Percentiles rank a stretch among this genome's conserved stretches.
Conservation (phyloP, 2,113 vertebrate genomes). For the Myotis lucifugus region DNA sequence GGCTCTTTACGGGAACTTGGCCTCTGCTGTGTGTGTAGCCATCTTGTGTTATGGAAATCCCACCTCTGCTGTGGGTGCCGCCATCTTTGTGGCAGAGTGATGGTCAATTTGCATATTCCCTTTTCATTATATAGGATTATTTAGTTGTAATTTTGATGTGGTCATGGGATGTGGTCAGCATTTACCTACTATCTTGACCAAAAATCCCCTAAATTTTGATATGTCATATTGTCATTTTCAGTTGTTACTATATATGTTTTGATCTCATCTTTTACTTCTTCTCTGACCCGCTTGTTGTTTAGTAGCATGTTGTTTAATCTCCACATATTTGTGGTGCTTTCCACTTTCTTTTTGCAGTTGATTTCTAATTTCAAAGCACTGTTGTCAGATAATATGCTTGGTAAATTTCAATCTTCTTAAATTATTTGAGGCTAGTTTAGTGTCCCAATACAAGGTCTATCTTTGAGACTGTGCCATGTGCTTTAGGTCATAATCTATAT, state of each 20-base stretch:
- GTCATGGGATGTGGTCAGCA: not conserved
- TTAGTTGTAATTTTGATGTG: not conserved
- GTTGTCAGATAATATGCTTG: not conserved
- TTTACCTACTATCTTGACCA: not conserved
- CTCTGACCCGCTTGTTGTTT: not conserved
- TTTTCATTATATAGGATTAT: not conserved
- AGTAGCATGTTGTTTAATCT: not conserved
- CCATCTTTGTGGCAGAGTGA: too few relatives aligned
- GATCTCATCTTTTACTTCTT: not conserved
- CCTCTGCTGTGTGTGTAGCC: too few relatives aligned
- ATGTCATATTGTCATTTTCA: not conserved
- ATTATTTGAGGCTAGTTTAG: not conserved
- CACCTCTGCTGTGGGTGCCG: too few relatives aligned
- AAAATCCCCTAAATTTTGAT: not conserved
- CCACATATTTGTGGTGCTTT: not conserved
- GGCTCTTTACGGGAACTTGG: too few relatives aligned
- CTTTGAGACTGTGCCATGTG: not conserved
- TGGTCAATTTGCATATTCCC: too few relatives aligned
- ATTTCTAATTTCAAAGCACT: not conserved
- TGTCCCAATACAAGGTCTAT: not conserved
- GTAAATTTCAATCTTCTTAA: not conserved
- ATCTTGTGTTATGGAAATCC: too few relatives aligned
- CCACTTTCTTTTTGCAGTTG: not conserved
- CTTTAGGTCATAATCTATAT: not conserved
- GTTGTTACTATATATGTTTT: not conserved